Percentiles rank a stretch among this genome's conserved stretches.
Conservation (phyloP, 2,797 vertebrate genomes). For the Loris lydekkerianus region DNA sequence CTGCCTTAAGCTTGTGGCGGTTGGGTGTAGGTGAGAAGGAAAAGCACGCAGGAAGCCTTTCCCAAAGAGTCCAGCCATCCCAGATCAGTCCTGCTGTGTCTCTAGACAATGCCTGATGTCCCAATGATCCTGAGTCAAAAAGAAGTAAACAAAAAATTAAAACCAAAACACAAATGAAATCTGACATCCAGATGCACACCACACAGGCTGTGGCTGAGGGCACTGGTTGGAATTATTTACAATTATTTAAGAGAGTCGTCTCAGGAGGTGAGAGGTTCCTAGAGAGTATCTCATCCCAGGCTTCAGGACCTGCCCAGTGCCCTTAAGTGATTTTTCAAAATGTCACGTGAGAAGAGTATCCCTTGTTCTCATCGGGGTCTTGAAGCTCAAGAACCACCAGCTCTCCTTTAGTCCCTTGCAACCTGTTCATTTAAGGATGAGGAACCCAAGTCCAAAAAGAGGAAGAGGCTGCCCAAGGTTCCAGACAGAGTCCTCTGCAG, state of each 20-base stretch:
- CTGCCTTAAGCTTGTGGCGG: background rate
- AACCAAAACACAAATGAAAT: background rate
- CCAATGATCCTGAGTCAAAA: background rate
- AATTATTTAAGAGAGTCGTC: background rate
- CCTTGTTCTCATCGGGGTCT: background rate
- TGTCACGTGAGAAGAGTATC: background rate
- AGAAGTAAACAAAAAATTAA: background rate
- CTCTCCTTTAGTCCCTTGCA: background rate
- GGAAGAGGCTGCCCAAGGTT: fast-evolving
- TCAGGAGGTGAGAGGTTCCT: too few species aligned
- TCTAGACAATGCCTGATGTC: background rate
- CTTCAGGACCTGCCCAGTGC: background rate
- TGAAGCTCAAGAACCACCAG: background rate
- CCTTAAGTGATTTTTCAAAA: background rate
- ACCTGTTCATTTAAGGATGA: background rate
- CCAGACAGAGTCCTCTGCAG: background rate
- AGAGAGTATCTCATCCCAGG: background rate
- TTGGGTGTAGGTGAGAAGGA: background rate
- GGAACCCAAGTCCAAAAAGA: background rate
- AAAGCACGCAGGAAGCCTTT: background rate
- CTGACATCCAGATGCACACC: background rate
- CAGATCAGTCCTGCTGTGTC: background rate
- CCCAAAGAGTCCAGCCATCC: background rate
- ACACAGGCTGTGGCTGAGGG: fast-evolving
- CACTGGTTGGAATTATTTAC: background rate